Evolutionary conservation across 2,113 vertebrate species (phyloP).

Genomic region (Hippocampus abdominalis): DNA sequence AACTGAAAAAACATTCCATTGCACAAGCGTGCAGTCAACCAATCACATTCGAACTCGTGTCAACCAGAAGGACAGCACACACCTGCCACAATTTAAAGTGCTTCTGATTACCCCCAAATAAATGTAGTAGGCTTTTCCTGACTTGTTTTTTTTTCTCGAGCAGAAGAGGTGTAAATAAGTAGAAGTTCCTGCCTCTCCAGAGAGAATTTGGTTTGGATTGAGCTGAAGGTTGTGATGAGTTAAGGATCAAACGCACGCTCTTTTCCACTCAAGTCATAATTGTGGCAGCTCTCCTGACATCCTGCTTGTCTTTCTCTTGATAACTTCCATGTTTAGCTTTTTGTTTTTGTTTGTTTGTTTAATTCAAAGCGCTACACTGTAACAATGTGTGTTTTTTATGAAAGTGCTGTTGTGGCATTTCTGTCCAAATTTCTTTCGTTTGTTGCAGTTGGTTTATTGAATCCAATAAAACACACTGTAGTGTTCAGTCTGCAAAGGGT

Average conservation of each 20-base stretch:
- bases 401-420: background rate
- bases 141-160: too few relatives aligned
- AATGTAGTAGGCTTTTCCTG: too few relatives aligned
- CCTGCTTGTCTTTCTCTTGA: conserved; percentile 68
- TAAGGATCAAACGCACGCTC: conserved; percentile 58
- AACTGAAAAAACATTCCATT: too few relatives aligned
- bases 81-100: too few relatives aligned
- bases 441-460: background rate
- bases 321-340: conserved; percentile 65
- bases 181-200: conserved; percentile 9
- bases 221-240: conserved; percentile 34
- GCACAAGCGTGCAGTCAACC: too few relatives aligned
- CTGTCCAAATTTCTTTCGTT: background rate
- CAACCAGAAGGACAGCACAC: too few relatives aligned
- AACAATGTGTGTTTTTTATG: conserved; percentile 9
- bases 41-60: too few relatives aligned
- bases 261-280: conserved; percentile 56
- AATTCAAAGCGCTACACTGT: conserved; percentile 34
- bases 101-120: too few relatives aligned
- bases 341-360: conserved; percentile 1
- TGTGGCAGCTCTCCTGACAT: conserved; percentile 64
- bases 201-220: conserved; percentile 62
- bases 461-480: background rate
- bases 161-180: conserved; percentile 3
- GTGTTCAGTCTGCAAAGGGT: background rate